phyloP scores from a whole-genome alignment of 2,888 invertebrate species.

The Ligdia adustata region DNA sequence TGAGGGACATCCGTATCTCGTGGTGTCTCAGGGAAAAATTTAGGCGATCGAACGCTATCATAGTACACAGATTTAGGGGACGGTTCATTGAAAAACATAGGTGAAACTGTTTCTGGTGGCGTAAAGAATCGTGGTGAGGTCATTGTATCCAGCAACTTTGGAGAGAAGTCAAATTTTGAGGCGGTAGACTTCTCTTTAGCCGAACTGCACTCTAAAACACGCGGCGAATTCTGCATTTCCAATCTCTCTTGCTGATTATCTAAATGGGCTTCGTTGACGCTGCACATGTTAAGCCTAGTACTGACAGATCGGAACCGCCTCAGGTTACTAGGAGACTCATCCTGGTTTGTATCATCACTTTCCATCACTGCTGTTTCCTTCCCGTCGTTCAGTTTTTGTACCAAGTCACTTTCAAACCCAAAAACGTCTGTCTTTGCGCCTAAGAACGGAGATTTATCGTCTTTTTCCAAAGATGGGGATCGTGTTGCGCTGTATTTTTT shows the following conservation, averaged over 20 bases:
- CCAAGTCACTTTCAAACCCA: constrained; percentile 65
- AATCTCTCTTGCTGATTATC: constrained; percentile 63
- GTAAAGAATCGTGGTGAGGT: constrained; percentile 75
- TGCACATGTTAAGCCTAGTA: constrained; percentile 71
- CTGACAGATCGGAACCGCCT: constrained; percentile 72
- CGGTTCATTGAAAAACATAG: constrained; percentile 73
- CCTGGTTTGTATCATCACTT: constrained; percentile 42
- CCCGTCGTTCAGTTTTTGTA: constrained; percentile 51
- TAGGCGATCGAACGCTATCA: constrained; percentile 73
- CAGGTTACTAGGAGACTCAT: constrained; percentile 62
- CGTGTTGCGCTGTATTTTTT: constrained; percentile 75
- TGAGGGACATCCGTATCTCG: constrained; percentile 67
- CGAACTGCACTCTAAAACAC: constrained; percentile 68
- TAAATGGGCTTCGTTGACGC: constrained; percentile 57
- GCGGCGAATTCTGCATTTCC: constrained; percentile 75
- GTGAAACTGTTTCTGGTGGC: constrained; percentile 72
- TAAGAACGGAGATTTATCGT: constrained; percentile 76
- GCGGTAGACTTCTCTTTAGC: constrained; percentile 71
- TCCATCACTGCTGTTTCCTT: constrained; percentile 51
- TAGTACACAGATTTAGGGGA: constrained; percentile 77
- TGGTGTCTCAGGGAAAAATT: constrained; percentile 75
- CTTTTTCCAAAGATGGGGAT: constrained; percentile 79
- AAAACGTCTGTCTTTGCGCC: constrained; percentile 68
- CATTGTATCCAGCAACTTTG: constrained; percentile 67
- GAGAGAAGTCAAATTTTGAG: constrained; percentile 76